A percentile compares a stretch with the other conserved stretches of the same genome.
phyloP scores from a whole-genome alignment of 2,797 vertebrate species.

The Chromis chromis region DNA sequence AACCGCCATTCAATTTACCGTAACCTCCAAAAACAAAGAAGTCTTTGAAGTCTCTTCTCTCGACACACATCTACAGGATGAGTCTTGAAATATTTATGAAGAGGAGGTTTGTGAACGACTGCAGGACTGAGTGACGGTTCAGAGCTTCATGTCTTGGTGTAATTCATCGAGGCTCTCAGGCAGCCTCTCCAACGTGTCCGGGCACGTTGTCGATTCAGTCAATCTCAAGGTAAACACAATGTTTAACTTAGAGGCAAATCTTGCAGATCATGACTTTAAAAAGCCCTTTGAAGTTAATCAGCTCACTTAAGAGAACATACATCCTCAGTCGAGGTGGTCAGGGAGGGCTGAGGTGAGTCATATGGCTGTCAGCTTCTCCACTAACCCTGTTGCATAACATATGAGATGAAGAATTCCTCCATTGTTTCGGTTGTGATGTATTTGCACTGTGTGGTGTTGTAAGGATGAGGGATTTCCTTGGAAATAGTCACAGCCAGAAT shows the following conservation, averaged over 20 bases:
- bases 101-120: constrained; percentile 10
- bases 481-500: constrained; percentile 14
- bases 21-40: constrained; percentile 16
- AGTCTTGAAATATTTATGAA: constrained; percentile 31
- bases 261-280: constrained; percentile 37
- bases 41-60: constrained; percentile 17
- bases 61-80: neutral
- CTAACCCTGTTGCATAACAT: constrained; percentile 39
- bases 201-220: constrained; percentile 36
- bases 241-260: constrained; percentile 47
- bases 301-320: constrained; percentile 49
- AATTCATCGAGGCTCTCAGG: constrained; percentile 16
- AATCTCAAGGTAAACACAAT: constrained; percentile 54
- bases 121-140: neutral
- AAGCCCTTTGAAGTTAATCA: constrained; percentile 59
- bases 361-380: constrained; percentile 16
- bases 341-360: constrained; percentile 41
- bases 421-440: constrained; percentile 45
- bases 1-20: neutral
- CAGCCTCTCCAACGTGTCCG: constrained; percentile 30
- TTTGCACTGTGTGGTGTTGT: constrained; percentile 4
- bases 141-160: neutral
- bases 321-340: constrained; percentile 36
- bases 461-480: constrained; percentile 30
- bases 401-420: constrained; percentile 28